Base-by-base conservation (phyloP, 1,140 invertebrate genomes). In the Bombus ignitus region DNA sequence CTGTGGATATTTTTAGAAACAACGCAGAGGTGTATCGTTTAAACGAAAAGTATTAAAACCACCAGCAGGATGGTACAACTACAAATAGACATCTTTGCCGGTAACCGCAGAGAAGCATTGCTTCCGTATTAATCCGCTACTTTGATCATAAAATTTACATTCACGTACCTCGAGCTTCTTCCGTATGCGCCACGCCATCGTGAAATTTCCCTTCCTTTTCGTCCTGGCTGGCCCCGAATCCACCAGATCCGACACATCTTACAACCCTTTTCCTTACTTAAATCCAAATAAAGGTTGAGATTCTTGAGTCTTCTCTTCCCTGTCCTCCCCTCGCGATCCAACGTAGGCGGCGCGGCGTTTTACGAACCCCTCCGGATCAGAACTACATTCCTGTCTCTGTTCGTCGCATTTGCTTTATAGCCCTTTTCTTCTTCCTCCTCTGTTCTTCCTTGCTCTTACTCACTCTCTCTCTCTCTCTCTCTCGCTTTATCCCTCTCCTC, bases 211-310 rank as follows among this genome's bases (percentile, higher is more conserved):
- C 62, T 28, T 25, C 22, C 71, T 35, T 39, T 10, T 39, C 75
- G 83, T 15, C 25, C 80, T 70, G 73, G 75, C 72, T 76, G 72
- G 44, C 25, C 35, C 47, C 66, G 74, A 74, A 37, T 75, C 87
- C 87, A n/a, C 15, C 71, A 18, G 80, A 86, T 75, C 70, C 79
- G 72, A 88, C 89, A 84, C 84, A 87, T 89, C 89, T 88, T 84
- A 88, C 94, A 94, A 95, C 94, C 93, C 94, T 94, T 95, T 85
- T 94, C 92, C 92, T 93, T 91, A 93, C 94, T 95, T 92, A 92
- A 94, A 94, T 93, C 92, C 90, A 91, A 94, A 93, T 93, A 94
- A 94, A 94, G 93, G 91, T 94, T 93, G 92, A 94, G 92, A 94
- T 94, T 94, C 93, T 91, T 88, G 84, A 92, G 88, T 81, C 68